Evolutionary conservation across 2,113 vertebrate species (phyloP), one percentile per base, ranked within the genome.

Genomic region (Equus przewalskii): DNA sequence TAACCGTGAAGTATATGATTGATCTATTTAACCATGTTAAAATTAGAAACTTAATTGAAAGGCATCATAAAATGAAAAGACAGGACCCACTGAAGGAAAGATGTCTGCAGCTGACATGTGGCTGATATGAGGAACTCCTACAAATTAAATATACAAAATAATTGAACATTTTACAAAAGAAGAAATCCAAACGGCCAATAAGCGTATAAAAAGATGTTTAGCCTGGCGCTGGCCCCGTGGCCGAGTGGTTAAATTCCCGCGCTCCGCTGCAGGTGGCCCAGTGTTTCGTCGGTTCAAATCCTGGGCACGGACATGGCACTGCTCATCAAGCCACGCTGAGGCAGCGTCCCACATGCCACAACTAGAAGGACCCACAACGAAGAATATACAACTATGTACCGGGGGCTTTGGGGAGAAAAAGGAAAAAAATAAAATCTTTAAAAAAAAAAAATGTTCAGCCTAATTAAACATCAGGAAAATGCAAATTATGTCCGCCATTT

Each of bases 131-230:
- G 44, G 28, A 89, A 82, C n/a, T 64, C 41, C 14, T 28, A 46
- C 76, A 82, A 64, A 73, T 82, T 82, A 89, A 91, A 78, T 84
- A 10, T 46, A 24, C 6, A 84, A 73, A 91, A 12, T 91, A 91
- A 7, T 49, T 83, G 28, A 84, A 49, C 60, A 90, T 15, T 85
- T 91, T 83, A 28, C 15, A 75, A 89, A 95, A 58, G 44, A 89
- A 90, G 70, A 90, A 54, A 78, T 91, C 60, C 36, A 24, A 78
- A 33, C 24, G 6, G 24, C 56, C 7, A n/a, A 36, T 67, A 19
- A 67, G 15, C 58, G 9, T 76, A 58, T 83, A 67, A 58, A 81
- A 90, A 94, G 18, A 46, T 83, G 15, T 64, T 64, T 36, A 83
- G 33, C 19, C 15, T 83, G 36, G 36, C 36, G 36, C 36, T 41